Conservation (phyloP, 2,888 invertebrate species). For the Dasypolia templi region DNA sequence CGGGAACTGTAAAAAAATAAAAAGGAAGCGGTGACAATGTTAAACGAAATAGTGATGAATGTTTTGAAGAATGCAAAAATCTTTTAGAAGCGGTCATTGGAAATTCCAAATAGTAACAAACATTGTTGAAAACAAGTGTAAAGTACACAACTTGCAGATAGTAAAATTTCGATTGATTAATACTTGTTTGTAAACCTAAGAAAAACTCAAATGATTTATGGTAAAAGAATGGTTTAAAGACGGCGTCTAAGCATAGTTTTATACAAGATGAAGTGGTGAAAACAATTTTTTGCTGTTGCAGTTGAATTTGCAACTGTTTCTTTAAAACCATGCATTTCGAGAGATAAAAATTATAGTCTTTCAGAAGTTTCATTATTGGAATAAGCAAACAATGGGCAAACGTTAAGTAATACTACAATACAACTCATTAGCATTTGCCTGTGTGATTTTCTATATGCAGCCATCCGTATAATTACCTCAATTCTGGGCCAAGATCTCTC, state of each 20-base stretch:
- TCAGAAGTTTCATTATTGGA: neutral
- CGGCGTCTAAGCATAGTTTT: neutral
- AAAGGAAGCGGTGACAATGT: slow-evolving; percentile 40
- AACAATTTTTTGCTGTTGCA: no score
- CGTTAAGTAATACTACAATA: neutral
- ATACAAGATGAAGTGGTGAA: neutral
- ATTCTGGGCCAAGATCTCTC: slow-evolving; percentile 41
- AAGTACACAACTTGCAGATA: neutral
- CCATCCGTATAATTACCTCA: slow-evolving; percentile 26
- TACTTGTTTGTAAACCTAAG: neutral
- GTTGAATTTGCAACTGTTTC: neutral
- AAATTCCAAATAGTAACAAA: neutral
- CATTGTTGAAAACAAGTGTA: no score
- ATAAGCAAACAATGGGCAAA: no score
- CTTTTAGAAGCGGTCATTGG: neutral
- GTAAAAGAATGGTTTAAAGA: no score
- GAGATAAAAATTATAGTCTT: neutral
- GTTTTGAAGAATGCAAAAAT: neutral
- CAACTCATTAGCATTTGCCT: neutral
- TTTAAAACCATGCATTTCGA: neutral
- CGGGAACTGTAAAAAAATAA: slow-evolving; percentile 30
- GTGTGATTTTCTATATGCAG: slow-evolving; percentile 12
- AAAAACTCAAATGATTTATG: neutral
- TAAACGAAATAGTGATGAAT: neutral
- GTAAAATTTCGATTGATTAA: neutral